A percentile compares a stretch with the other conserved stretches of the same genome.
Evolutionary conservation across 2,113 vertebrate genomes (phyloP).

Genomic region (Rattus rattus): DNA sequence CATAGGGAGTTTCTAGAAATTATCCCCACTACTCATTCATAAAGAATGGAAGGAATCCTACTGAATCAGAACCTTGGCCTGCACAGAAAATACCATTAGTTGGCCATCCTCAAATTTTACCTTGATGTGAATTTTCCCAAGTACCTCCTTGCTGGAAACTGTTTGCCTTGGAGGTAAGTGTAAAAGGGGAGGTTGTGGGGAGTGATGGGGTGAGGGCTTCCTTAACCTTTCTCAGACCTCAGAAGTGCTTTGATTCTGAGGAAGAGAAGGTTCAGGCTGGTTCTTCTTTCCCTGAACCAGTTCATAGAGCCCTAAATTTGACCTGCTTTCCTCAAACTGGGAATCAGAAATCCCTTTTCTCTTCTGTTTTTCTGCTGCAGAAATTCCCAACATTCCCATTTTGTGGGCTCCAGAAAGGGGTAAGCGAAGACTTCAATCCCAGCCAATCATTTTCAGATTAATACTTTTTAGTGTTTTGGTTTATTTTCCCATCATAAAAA

Average conservation of each 20-base stretch:
- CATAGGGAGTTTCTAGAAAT: conserved; percentile 66
- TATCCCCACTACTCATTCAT: conserved; percentile 56
- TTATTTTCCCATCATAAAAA: conserved; percentile 87
- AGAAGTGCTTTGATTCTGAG: conserved; percentile 84
- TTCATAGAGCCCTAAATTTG: conserved; percentile 87
- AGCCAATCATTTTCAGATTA: conserved; percentile 89
- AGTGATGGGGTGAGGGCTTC: conserved; percentile 84
- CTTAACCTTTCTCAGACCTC: conserved; percentile 86
- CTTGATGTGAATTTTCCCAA: conserved; percentile 84
- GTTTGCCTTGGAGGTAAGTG: conserved; percentile 90
- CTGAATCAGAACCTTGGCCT: conserved; percentile 64
- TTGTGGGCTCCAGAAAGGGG: conserved; percentile 93
- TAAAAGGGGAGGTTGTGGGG: conserved; percentile 84
- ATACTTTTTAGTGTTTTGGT: conserved; percentile 89
- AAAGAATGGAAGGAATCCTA: conserved; percentile 51
- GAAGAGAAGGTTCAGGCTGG: conserved; percentile 85
- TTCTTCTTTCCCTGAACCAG: conserved; percentile 86
- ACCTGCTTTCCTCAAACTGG: conserved; percentile 90
- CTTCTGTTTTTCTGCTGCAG: conserved; percentile 93
- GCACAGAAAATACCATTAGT: conserved; percentile 66
- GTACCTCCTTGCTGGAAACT: conserved; percentile 84
- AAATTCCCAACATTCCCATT: conserved; percentile 93
- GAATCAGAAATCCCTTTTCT: conserved; percentile 93
- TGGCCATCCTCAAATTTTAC: conserved; percentile 68
- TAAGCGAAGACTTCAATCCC: conserved; percentile 92